Evolutionary conservation across 2,797 vertebrate species (phyloP), one percentile per base, ranked within the genome.

Genomic region (Kryptopterus vitreolus): DNA sequence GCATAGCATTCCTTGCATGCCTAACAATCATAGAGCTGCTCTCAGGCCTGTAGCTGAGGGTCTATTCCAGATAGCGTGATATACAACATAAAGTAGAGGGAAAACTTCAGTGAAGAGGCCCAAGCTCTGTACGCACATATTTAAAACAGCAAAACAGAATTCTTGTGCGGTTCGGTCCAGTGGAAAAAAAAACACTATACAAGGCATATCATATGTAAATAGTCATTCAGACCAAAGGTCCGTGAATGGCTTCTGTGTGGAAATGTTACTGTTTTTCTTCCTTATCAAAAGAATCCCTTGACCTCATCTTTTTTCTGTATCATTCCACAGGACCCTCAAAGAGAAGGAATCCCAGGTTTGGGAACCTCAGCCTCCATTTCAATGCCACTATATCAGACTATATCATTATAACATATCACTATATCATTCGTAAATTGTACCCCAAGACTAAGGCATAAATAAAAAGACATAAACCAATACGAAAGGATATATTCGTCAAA

Each of bases 1-100:
- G 90, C 61, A 48, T 65, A 84, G 89, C 91, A 92, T 92, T 91
- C 88, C 86, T 91, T 74, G 86, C 88, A 92, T 91, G 87, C 90
- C 86, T 68, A 71, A 86, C 86, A 84, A 88, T 90, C 82, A 81
- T 88, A 88, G 89, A 78, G 83, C 83, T 57, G 79, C 84, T 82
- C 78, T 78, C 77, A 59, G 82, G 81, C 79, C 79, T 69, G 59
- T 43, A 80, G 78, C 38, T 77, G 20, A 79, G 63, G 68, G 66
- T 62, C 69, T 79, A 81, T 70, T 75, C 78, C 62, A 46, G 38
- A 82, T 61, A 82, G 69, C 55, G 71, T 76, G 52, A 77, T 61
- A 74, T 48, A 74, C 66, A 78, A 50, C 38, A 75, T 72, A 63
- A 66, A 65, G 15, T 18, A 79, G 11, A 55, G 26, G 1, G 9